Evolutionary conservation across 2,888 invertebrate species (phyloP).

Genomic region (Ctenicera cuprea): DNA sequence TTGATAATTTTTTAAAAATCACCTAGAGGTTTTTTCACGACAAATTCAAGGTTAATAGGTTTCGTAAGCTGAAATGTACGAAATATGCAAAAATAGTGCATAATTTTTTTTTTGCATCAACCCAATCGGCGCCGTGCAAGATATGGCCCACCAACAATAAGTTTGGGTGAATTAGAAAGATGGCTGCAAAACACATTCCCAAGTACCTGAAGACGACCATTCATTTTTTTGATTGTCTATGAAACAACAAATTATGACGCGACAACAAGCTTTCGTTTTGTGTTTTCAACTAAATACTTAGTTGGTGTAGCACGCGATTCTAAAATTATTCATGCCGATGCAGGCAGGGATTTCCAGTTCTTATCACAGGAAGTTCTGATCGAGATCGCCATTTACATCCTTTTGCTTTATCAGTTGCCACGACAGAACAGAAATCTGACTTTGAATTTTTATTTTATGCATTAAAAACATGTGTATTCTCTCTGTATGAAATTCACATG

Average conservation of each 20-base stretch:
- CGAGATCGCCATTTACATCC: constrained; percentile 3
- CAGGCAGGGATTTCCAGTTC: constrained; percentile 27
- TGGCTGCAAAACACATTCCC: neutral
- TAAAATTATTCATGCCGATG: constrained; percentile 11
- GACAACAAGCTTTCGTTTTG: constrained; percentile 12
- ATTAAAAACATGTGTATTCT: neutral
- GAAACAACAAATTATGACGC: constrained; percentile 6
- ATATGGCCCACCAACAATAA: constrained; percentile 18
- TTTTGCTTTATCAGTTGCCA: constrained; percentile 25
- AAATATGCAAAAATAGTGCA: too few relatives aligned
- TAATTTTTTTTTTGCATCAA: too few relatives aligned
- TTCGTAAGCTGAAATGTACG: too few relatives aligned
- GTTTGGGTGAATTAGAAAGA: constrained; percentile 21
- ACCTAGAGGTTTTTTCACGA: too few relatives aligned
- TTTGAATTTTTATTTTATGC: neutral
- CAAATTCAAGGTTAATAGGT: too few relatives aligned
- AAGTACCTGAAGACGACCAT: constrained; percentile 17
- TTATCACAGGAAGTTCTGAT: constrained; percentile 13
- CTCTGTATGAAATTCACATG: constrained; percentile 18
- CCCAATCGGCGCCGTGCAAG: neutral
- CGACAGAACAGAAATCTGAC: constrained; percentile 11
- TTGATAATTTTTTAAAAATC: too few relatives aligned
- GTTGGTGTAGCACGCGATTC: neutral
- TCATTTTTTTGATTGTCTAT: constrained; percentile 20
- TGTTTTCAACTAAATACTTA: constrained; percentile 25